Base-by-base conservation (phyloP, 2,113 vertebrate genomes). In the Prunella himalayana region DNA sequence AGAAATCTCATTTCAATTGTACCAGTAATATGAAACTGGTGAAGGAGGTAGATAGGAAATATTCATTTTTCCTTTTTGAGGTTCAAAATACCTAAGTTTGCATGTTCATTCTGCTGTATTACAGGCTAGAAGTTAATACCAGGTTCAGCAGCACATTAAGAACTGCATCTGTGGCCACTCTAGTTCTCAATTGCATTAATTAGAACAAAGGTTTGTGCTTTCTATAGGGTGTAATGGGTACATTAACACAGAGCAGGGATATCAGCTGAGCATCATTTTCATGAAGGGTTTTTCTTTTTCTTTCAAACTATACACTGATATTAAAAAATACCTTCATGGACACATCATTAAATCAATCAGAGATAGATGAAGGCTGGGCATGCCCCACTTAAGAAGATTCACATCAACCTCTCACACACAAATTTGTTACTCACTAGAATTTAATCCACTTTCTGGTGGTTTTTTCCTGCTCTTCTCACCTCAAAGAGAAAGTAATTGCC, bases 211-310 rank as follows among this genome's bases (percentile, higher is more conserved):
- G 9, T 70, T 68, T 90, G 39, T 57, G 44, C 47, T 69, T 70
- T 45, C 27, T 47, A 0, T 14, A 6, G 3, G 13, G 21, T 15
- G 18, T 6, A 59, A 37, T 18, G 16, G 37, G 24, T 39, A 9
- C 9, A 14, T 44, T 37, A n/a, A n/a, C 10, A n/a, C 0, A n/a
- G 44, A 56, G 49, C 11, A 80, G 31, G 41, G 37, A 14, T 18
- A 51, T 33, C 35, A 39, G 13, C 12, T 21, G 27, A 78, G 50
- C 35, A 45, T 19, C 2, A 22, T 78, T 70, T 75, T 28, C 14
- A 42, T 23, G 15, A 39, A 27, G 25, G 28, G 50, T n/a, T 94
- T 85, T 47, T 49, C 27, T 60, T 86, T 76, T 76, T 63, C 49
- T 50, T 86, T 76, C 21, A 49, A 53, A n/a, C 21, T 13, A 8